phyloP scores from a whole-genome alignment of 1,140 invertebrate species.

The Zaprionus tsacasi region DNA sequence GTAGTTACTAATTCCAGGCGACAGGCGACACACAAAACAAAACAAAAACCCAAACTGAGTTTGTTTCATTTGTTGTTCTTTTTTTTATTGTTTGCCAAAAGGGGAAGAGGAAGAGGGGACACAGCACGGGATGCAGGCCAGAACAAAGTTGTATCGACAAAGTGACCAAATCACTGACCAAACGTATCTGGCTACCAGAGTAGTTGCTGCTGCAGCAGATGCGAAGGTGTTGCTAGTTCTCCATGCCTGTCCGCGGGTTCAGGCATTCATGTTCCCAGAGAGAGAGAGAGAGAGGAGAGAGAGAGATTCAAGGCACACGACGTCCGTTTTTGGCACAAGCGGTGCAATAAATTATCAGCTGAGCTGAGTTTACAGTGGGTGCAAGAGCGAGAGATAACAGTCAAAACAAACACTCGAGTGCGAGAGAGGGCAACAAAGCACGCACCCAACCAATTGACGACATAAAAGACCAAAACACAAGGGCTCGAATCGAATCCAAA shows the following conservation, averaged over 20 bases:
- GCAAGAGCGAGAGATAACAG: conserved; percentile 25
- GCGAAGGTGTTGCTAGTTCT: conserved; percentile 47
- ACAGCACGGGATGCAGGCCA: conserved; percentile 43
- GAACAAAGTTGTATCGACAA: conserved; percentile 75
- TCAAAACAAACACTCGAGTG: conserved; percentile 71
- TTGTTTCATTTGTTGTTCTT: conserved; percentile 69
- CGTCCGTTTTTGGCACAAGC: conserved; percentile 68
- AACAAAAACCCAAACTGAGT: conserved; percentile 62
- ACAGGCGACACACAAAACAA: conserved; percentile 60
- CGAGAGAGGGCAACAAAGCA: conserved; percentile 66
- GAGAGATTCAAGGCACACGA: conserved; percentile 42
- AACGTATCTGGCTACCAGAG: conserved; percentile 61
- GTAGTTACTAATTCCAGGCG: conserved; percentile 80
- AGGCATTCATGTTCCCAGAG: conserved; percentile 19
- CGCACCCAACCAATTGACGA: conserved; percentile 75
- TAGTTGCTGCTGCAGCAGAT: conserved; percentile 57
- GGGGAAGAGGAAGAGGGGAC: not conserved
- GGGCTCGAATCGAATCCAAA: not conserved
- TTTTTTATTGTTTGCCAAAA: conserved; percentile 60
- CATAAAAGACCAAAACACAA: conserved; percentile 61
- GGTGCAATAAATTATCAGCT: conserved; percentile 77
- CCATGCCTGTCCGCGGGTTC: conserved; percentile 16
- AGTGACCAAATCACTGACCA: conserved; percentile 67
- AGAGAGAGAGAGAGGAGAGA: not conserved
- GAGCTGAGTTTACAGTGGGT: conserved; percentile 24